Conservation (phyloP, 2,797 vertebrate species). For the Psittacula echo region DNA sequence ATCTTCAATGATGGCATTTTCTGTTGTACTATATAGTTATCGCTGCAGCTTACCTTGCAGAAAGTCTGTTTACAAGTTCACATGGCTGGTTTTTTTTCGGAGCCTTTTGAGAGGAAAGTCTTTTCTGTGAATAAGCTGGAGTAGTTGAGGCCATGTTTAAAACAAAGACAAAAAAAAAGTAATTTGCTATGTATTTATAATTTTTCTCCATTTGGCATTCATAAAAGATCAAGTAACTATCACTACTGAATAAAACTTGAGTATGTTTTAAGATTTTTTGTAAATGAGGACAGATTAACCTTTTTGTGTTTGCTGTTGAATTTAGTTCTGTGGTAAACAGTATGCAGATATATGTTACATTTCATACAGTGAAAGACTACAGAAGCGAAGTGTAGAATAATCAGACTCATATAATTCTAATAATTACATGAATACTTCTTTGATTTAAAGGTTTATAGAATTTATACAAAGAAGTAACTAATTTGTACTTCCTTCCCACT, state of each 20-base stretch:
- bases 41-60: slow-evolving; percentile 66
- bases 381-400: background rate
- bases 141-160: slow-evolving; percentile 37
- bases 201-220: background rate
- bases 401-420: background rate
- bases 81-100: slow-evolving; percentile 9
- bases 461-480: background rate
- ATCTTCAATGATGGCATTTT: background rate
- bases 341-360: background rate
- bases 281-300: background rate
- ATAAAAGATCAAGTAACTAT: background rate
- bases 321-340: background rate
- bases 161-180: background rate
- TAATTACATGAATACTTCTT: background rate
- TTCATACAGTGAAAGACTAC: background rate
- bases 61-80: background rate
- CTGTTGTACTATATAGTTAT: background rate
- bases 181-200: background rate
- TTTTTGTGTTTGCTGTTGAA: background rate
- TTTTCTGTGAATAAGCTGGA: slow-evolving; percentile 63
- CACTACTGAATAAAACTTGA: background rate
- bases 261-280: background rate
- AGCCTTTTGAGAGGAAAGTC: slow-evolving; percentile 13
- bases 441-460: background rate
- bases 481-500: background rate